phyloP scores from a whole-genome alignment of 1,140 invertebrate species.

The Arion vulgaris region DNA sequence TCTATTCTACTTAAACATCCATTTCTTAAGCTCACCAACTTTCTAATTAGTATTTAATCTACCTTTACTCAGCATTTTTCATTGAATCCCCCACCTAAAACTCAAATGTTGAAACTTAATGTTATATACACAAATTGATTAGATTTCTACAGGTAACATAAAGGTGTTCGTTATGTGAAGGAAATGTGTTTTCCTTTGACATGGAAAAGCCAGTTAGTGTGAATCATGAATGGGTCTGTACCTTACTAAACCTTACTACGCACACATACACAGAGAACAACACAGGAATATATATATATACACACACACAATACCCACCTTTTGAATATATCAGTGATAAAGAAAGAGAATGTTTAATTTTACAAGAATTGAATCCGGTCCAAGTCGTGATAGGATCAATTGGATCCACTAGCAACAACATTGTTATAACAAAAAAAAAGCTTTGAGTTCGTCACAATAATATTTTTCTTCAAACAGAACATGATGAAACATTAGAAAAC shows the following conservation, averaged over 20 bases:
- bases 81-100: too few species aligned
- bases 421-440: slow-evolving; percentile 11
- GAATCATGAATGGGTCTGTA: neutral
- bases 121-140: too few species aligned
- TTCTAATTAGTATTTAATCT: too few species aligned
- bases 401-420: neutral
- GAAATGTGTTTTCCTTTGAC: too few species aligned
- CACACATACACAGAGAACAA: neutral
- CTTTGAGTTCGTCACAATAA: neutral
- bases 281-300: neutral
- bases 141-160: too few species aligned
- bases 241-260: neutral
- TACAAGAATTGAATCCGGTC: neutral
- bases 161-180: too few species aligned
- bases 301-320: neutral
- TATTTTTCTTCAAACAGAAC: neutral
- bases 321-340: neutral
- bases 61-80: too few species aligned
- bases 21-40: too few species aligned
- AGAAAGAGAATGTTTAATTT: neutral
- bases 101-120: too few species aligned
- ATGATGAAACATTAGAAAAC: neutral
- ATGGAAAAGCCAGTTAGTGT: neutral
- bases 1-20: too few species aligned
- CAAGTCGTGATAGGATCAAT: neutral